These are phyloP conservation scores for Diceros bicornis DNA, from an alignment of 2,797 vertebrate species.

Conservation along the genomic window DNA sequence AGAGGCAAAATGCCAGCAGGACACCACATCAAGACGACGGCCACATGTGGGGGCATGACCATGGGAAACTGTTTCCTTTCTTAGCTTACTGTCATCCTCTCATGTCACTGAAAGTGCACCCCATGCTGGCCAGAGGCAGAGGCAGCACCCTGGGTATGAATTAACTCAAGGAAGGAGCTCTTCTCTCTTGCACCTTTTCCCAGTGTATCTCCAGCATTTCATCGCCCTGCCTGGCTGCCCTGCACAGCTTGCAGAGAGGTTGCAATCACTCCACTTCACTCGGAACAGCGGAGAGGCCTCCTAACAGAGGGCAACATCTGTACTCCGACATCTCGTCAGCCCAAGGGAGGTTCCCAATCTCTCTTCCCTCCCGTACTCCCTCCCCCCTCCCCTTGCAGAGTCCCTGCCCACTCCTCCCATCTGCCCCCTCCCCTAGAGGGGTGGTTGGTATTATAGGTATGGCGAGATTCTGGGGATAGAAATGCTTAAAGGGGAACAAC, in stretches of 20 bases:
- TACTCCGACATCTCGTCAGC: not conserved
- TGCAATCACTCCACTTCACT: not conserved
- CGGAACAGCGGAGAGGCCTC: not conserved
- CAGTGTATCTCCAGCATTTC: fast-evolving
- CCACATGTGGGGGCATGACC: fast-evolving
- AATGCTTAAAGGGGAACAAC: not conserved
- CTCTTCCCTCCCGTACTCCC: no score
- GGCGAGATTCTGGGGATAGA: not conserved
- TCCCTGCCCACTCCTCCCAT: not conserved
- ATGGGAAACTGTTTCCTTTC: not conserved
- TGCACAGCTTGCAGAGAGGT: not conserved
- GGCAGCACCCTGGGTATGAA: not conserved
- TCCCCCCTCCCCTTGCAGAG: not conserved
- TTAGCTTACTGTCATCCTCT: not conserved
- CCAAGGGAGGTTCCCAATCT: not conserved
- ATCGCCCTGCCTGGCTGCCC: not conserved
- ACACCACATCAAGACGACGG: fast-evolving
- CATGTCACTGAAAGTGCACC: not conserved
- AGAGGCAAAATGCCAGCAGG: not conserved
- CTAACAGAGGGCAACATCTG: not conserved
- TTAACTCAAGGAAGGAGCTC: not conserved
- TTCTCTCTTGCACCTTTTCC: not conserved
- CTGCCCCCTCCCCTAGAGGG: not conserved
- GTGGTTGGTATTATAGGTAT: no score
- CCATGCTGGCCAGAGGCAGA: not conserved